Base-by-base conservation (phyloP, 2,888 invertebrate genomes). In the Agriopis aurantiaria region DNA sequence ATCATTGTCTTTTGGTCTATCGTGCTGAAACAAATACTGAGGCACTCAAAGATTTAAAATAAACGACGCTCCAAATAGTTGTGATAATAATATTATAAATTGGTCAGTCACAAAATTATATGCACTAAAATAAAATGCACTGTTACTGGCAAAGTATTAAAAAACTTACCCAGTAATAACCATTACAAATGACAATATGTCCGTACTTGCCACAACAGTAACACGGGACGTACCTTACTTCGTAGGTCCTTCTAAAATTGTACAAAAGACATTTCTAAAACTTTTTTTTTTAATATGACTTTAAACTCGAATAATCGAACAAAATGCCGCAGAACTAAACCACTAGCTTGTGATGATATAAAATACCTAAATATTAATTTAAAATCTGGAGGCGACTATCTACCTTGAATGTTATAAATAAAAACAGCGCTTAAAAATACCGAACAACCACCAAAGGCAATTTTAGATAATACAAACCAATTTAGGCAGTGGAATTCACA, bases 111-210 rank as follows among this genome's bases (percentile, higher is more conserved):
- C 83, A 85, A 23, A 23, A 23, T 81, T 78, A 81, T 83, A 87
- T 82, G 85, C 85, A 84, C 83, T 83, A 85, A 83, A 84, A 73
- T 75, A 86, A 92, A 93, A 93, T 93, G 91, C 93, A 92, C 88
- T 80, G 85, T 87, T 89, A 92, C 93, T 91, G 91, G 91, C 92
- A 88, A 89, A 86, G 75, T 85, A 79, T 82, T 78, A 78, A 72
- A 78, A 79, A 75, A 75, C 69, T 69, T 69, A 76, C 75, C 48
- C 68, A 69, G 72, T 72, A 70, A 60, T 60, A 59, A 64, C 60
- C 53, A 48, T 49, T 45, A 45, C 14, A 61, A 41, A 61, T 51
- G 6, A 60, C 17, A 66, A 59, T 48, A 5, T 48, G 52, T 60
- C 65, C 41, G 14, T 33, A 23, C 33, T 33, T 33, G 33, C 33